Evolutionary conservation across 2,888 invertebrate genomes (phyloP).

Genomic region (Phyllotreta cruciferae): DNA sequence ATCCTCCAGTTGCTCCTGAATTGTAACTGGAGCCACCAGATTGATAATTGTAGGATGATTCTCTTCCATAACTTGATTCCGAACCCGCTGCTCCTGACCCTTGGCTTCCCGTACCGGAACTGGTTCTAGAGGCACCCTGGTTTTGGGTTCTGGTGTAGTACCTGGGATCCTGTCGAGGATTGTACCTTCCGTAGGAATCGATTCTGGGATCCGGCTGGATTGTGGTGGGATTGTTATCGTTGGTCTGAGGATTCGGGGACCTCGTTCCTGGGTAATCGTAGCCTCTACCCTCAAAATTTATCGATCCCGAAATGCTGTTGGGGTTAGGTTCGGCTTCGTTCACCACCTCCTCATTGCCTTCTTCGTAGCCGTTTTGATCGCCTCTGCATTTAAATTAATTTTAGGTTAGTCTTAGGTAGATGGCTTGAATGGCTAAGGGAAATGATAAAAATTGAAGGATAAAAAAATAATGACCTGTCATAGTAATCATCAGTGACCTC

Average conservation of each 20-base stretch:
- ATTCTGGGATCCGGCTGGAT: background rate
- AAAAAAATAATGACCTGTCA: too few relatives aligned
- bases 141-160: background rate
- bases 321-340: constrained; percentile 3
- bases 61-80: background rate
- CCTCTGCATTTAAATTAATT: too few relatives aligned
- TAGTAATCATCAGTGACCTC: background rate
- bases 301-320: constrained; percentile 5
- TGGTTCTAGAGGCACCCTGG: constrained; percentile 1
- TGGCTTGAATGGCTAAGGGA: too few relatives aligned
- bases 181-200: constrained; percentile 1
- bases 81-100: constrained; percentile 2
- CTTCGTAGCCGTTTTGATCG: constrained; percentile 2
- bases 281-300: background rate
- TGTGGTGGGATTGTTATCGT: background rate
- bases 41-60: background rate
- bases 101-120: background rate
- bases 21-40: background rate
- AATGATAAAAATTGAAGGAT: too few relatives aligned
- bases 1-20: background rate
- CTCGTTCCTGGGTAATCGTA: background rate
- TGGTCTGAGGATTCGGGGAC: background rate
- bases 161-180: constrained; percentile 9
- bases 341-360: background rate
- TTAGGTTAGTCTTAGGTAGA: too few relatives aligned